Conservation (phyloP, 2,797 vertebrate genomes). For the Cichlasoma orientale region DNA sequence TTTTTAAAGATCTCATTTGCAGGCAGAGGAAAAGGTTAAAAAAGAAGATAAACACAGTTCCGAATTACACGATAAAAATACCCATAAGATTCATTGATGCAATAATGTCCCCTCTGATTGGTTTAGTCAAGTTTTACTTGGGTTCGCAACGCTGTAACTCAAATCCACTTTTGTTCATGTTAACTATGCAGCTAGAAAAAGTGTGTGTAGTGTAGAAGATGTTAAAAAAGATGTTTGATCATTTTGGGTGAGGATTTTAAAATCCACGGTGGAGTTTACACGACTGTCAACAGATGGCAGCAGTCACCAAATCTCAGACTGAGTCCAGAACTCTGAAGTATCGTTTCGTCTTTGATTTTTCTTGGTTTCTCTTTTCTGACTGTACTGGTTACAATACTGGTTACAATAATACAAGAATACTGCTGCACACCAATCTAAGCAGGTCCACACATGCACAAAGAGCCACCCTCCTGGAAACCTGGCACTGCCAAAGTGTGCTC, state of each 20-base stretch:
- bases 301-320: constrained; percentile 16
- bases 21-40: too few species aligned
- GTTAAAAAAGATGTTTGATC: not conserved
- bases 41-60: too few species aligned
- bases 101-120: too few species aligned
- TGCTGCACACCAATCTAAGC: constrained; percentile 11
- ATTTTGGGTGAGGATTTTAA: constrained; percentile 10
- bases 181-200: not conserved
- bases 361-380: not conserved
- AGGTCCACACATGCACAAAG: constrained; percentile 1
- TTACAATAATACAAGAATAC: not conserved
- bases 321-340: not conserved
- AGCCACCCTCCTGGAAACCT: constrained; percentile 24
- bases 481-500: constrained; percentile 15
- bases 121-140: not conserved
- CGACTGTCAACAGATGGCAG: constrained; percentile 61
- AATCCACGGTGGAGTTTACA: not conserved
- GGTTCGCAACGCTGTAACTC: not conserved
- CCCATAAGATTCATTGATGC: too few species aligned
- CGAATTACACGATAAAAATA: too few species aligned
- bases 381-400: not conserved
- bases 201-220: not conserved
- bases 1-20: too few species aligned
- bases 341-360: not conserved
- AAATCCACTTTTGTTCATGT: not conserved